Percentiles rank a stretch among this genome's conserved stretches.
These are phyloP conservation scores for Microtus ochrogaster DNA, from an alignment of 2,113 vertebrate species.

Conservation along the genomic window DNA sequence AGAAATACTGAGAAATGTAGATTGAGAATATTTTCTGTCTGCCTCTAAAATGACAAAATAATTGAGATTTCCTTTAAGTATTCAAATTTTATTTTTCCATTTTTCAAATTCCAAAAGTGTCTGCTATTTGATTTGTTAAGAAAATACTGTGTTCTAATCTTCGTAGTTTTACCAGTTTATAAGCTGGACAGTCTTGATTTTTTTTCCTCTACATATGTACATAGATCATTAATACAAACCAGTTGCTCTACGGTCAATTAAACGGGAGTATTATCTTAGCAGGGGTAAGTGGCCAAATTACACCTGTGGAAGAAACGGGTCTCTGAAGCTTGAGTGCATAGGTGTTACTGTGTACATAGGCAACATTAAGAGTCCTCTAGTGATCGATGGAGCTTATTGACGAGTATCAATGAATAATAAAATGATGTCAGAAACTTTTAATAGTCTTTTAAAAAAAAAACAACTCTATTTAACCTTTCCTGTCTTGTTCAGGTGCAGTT, in stretches of 20 bases:
- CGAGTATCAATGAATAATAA: constrained; percentile 65
- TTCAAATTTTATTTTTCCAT: constrained; percentile 40
- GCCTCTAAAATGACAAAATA: constrained; percentile 17
- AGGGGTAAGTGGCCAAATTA: constrained; percentile 77
- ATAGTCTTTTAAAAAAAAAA: constrained; percentile 58
- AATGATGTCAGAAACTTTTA: constrained; percentile 79
- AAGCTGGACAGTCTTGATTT: constrained; percentile 45
- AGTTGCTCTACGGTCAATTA: constrained; percentile 76
- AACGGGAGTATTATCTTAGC: constrained; percentile 70
- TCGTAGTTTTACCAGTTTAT: background rate
- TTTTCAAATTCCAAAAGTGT: constrained; percentile 71
- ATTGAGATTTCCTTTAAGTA: background rate
- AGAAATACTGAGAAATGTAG: background rate
- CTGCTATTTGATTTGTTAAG: constrained; percentile 43
- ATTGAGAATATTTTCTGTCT: background rate
- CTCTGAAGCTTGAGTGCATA: constrained; percentile 71
- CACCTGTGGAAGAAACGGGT: constrained; percentile 73
- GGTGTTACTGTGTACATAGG: constrained; percentile 45
- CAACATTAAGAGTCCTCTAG: constrained; percentile 60
- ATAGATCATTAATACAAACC: constrained; percentile 48
- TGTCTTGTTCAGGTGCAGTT: constrained; percentile 62
- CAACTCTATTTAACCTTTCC: constrained; percentile 78
- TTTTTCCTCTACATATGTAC: background rate
- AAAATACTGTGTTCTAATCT: constrained; percentile 1
- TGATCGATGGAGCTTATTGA: constrained; percentile 77